Percentiles rank a stretch among this genome's conserved stretches.
Conservation (phyloP, 2,797 vertebrate species). For the Sebastes variabilis region DNA sequence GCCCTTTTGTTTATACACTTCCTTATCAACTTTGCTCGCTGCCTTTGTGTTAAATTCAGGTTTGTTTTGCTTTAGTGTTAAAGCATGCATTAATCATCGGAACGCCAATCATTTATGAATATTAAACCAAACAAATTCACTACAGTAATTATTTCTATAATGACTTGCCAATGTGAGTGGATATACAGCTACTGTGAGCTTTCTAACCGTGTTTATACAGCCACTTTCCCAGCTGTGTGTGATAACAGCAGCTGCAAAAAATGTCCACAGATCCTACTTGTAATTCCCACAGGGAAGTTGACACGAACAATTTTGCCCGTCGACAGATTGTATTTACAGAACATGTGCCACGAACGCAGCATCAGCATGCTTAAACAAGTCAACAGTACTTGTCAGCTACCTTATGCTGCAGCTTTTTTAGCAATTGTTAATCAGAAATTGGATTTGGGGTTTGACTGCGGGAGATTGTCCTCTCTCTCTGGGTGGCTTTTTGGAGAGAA, state of each 20-base stretch:
- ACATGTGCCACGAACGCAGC: neutral
- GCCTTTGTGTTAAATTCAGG: neutral
- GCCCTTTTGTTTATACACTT: neutral
- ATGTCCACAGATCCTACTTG: neutral
- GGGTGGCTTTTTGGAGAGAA: neutral
- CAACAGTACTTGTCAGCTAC: neutral
- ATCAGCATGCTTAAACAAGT: neutral
- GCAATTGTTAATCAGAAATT: neutral
- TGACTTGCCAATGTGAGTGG: neutral
- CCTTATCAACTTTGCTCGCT: neutral
- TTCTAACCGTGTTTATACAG: neutral
- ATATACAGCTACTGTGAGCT: neutral
- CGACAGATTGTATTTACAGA: conserved; percentile 11
- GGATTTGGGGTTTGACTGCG: neutral
- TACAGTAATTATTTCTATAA: neutral
- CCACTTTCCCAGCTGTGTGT: neutral
- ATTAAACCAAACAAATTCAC: neutral
- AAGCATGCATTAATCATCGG: neutral
- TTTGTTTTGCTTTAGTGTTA: neutral
- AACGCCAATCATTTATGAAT: neutral
- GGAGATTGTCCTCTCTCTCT: neutral
- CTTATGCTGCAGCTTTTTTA: neutral
- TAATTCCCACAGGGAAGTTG: neutral
- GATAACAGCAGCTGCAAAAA: neutral
- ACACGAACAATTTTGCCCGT: neutral